phyloP scores from a whole-genome alignment of 2,888 invertebrate species.

The Nephrocerus scutellatus region DNA sequence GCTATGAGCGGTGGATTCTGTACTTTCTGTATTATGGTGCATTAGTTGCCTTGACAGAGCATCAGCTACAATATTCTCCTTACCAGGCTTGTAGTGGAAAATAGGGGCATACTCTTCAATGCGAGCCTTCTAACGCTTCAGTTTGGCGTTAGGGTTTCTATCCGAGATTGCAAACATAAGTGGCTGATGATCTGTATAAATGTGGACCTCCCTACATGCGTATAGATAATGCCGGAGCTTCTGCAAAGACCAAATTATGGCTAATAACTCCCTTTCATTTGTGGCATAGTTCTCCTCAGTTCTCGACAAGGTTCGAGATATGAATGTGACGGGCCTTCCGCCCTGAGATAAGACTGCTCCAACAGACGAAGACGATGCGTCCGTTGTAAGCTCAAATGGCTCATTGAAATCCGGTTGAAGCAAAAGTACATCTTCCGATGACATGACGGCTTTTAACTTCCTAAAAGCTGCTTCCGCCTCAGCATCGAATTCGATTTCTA shows the following conservation, averaged over 20 bases:
- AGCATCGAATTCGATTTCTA: constrained; percentile 11
- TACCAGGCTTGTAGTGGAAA: constrained; percentile 18
- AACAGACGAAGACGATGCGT: constrained; percentile 13
- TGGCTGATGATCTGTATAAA: constrained; percentile 23
- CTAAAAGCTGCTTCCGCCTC: constrained; percentile 16
- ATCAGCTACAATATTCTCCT: constrained; percentile 19
- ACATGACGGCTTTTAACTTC: constrained; percentile 12
- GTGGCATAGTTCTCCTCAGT: constrained; percentile 23
- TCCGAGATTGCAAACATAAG: constrained; percentile 21
- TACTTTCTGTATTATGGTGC: constrained; percentile 9
- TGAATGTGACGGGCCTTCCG: constrained; percentile 17
- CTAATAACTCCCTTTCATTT: constrained; percentile 37
- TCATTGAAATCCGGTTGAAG: constrained; percentile 9
- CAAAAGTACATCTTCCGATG: constrained; percentile 16
- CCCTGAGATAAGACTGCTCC: constrained; percentile 18
- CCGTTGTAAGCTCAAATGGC: constrained; percentile 15
- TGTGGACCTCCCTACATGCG: constrained; percentile 25
- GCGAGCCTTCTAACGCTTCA: constrained; percentile 18
- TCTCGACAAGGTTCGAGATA: constrained; percentile 16
- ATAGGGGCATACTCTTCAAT: constrained; percentile 19
- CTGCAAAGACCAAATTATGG: constrained; percentile 36
- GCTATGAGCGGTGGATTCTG: constrained; percentile 4
- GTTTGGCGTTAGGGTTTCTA: constrained; percentile 20
- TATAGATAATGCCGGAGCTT: constrained; percentile 38
- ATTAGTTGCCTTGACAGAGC: constrained; percentile 17